Evolutionary conservation across 1,140 invertebrate genomes (phyloP).

Genomic region (Ostrea edulis): DNA sequence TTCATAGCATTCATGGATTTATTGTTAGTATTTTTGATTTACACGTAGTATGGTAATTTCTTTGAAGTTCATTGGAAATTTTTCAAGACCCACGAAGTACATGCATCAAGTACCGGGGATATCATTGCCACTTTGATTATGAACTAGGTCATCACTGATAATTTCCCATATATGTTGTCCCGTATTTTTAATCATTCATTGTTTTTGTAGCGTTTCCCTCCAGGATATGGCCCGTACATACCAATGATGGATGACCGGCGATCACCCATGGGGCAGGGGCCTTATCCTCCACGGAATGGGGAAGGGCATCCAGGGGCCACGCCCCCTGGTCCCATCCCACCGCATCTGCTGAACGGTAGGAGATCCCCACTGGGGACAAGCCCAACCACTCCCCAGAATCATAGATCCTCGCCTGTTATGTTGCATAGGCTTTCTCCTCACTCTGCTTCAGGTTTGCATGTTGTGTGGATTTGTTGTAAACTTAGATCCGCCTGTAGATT

Average conservation of each 20-base stretch:
- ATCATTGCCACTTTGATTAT: too few species aligned
- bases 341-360: slow-evolving; percentile 54
- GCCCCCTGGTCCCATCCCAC: slow-evolving; percentile 50
- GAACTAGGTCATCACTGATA: too few species aligned
- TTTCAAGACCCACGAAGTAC: too few species aligned
- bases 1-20: too few species aligned
- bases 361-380: slow-evolving; percentile 46
- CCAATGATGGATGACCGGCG: slow-evolving; percentile 34
- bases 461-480: neutral
- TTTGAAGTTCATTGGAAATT: too few species aligned
- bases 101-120: too few species aligned
- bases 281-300: neutral
- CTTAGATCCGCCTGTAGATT: too few species aligned
- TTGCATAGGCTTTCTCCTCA: slow-evolving; percentile 50
- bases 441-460: slow-evolving; percentile 9
- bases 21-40: too few species aligned
- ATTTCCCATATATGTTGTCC: too few species aligned
- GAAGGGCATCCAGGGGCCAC: slow-evolving; percentile 34
- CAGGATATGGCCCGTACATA: slow-evolving; percentile 43
- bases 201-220: slow-evolving; percentile 50
- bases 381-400: slow-evolving; percentile 42
- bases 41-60: too few species aligned
- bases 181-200: neutral
- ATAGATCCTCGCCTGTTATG: slow-evolving; percentile 47
- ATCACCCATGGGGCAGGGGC: slow-evolving; percentile 29